A percentile compares a stretch with the other conserved stretches of the same genome.
These are phyloP conservation scores for Muntiacus reevesi DNA, from an alignment of 2,113 vertebrate species.

Conservation along the genomic window DNA sequence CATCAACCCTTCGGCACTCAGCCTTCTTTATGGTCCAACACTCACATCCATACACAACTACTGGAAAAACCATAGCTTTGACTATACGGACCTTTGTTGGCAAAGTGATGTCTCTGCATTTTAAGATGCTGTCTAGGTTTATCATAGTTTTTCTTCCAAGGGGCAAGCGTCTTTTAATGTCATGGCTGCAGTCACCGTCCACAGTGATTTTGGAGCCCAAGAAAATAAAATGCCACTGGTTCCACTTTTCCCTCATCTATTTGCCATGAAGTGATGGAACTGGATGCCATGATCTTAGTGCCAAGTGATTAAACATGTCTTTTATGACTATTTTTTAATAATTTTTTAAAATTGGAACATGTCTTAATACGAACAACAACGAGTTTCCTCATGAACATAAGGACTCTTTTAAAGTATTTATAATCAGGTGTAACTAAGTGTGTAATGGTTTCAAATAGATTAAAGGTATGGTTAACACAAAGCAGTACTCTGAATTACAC, in stretches of 20 bases:
- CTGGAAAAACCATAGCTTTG: neutral
- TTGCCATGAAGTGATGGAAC: neutral
- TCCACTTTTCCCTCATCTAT: neutral
- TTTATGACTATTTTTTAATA: neutral
- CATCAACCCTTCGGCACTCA: neutral
- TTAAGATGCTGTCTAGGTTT: neutral
- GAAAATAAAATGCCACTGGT: neutral
- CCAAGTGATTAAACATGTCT: neutral
- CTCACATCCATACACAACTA: neutral
- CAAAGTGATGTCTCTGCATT: neutral
- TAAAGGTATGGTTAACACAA: neutral
- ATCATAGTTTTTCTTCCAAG: neutral
- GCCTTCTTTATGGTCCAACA: neutral
- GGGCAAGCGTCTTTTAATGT: neutral
- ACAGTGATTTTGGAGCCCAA: neutral
- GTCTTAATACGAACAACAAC: constrained; percentile 21
- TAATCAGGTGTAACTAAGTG: neutral
- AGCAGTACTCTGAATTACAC: neutral
- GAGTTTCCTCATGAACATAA: neutral
- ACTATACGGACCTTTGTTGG: neutral
- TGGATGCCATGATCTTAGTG: neutral
- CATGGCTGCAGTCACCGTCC: neutral
- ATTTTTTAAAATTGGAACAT: neutral
- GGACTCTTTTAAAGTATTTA: neutral
- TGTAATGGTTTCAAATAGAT: neutral